Evolutionary conservation across 2,888 invertebrate genomes (phyloP), one percentile per base, ranked within the genome.

Genomic region (Nemotelus pantherinus): DNA sequence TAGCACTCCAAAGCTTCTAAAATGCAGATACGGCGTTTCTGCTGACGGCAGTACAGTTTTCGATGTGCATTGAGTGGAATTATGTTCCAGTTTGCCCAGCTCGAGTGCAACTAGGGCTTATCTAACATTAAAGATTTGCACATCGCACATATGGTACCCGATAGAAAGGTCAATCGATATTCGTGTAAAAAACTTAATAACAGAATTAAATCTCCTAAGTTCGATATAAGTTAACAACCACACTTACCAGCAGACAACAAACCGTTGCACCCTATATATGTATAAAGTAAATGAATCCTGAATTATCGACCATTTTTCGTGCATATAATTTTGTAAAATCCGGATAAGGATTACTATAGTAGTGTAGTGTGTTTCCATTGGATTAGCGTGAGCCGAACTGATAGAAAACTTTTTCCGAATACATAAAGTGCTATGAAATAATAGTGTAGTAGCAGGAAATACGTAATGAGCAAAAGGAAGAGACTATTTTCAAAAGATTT

Each of bases 371-470:
- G 92, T 92, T 87, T 93, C 92, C 87, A 93, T 88, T 84, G 93
- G 89, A 90, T 71, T 87, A 87, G 80, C 89, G 87, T 58, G 91
- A 89, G 82, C 92, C 92, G 81, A 93, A 85, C 55, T 93, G 91
- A 84, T 93, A 92, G 60, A 93, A 93, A 55, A 91, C 91, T 86
- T 92, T 92, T n/a, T 90, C 89, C 76, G 92, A 92, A 85, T 91
- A 92, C 85, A 91, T 90, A 85, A 92, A 91, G 80, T 91, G 92
- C 89, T 89, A 85, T 77, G 78, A 82, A 39, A 9, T 7, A 9
- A 68, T 9, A 9, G 64, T 71, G 39, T 77, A 60, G 43, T 58
- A 78, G 25, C 25, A 25, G 25, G 25, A 50, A 70, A 50, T 60
- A 48, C 25, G 44, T 9, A 70, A 70, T 25, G 1, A 25, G 25